phyloP scores from a whole-genome alignment of 2,797 vertebrate genomes.

The Semaprochilodus insignis region DNA sequence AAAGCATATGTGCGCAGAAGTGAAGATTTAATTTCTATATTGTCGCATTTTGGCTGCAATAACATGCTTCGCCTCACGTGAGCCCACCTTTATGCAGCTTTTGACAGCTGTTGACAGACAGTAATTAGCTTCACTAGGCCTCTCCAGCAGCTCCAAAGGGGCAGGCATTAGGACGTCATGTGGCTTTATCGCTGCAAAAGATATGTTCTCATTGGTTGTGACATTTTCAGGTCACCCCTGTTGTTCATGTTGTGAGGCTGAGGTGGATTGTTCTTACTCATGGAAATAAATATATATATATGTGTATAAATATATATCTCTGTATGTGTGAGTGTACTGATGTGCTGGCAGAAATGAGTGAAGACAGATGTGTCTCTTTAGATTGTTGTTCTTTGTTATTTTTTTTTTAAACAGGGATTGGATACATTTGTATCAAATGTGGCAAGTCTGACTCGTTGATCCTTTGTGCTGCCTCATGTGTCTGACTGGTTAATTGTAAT shows the following conservation, averaged over 20 bases:
- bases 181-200: slow-evolving; percentile 32
- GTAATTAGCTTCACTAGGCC: slow-evolving; percentile 33
- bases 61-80: neutral
- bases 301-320: neutral
- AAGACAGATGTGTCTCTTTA: slow-evolving; percentile 36
- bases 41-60: neutral
- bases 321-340: neutral
- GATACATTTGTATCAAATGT: neutral
- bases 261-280: slow-evolving; percentile 40
- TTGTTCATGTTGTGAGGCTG: slow-evolving; percentile 18
- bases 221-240: slow-evolving; percentile 52
- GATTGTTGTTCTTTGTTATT: neutral
- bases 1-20: neutral
- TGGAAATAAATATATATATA: neutral
- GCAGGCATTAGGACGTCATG: slow-evolving; percentile 16
- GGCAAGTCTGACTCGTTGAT: neutral
- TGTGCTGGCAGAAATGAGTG: neutral
- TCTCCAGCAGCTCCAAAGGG: slow-evolving; percentile 15
- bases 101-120: neutral
- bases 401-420: neutral
- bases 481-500: slow-evolving; percentile 37
- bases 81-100: neutral
- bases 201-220: slow-evolving; percentile 55
- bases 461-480: neutral
- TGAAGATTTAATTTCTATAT: slow-evolving; percentile 1